A percentile compares a stretch with the other conserved stretches of the same genome.
phyloP scores from a whole-genome alignment of 2,113 vertebrate genomes.

The Cheirogaleus medius region DNA sequence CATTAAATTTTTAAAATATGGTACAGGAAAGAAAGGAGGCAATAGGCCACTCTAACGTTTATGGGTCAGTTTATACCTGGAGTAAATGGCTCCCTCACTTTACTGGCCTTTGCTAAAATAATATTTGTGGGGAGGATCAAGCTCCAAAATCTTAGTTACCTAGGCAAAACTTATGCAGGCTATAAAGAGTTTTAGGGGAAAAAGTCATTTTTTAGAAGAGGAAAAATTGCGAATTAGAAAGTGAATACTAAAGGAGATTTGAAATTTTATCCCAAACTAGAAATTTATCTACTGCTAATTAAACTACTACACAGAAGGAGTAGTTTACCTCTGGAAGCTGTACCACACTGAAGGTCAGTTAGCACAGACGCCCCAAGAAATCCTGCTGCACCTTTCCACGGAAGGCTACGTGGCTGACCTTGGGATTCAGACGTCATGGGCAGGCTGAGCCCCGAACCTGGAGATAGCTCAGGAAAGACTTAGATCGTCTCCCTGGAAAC shows the following conservation, averaged over 20 bases:
- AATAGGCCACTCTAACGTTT: not conserved
- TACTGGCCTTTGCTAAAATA: not conserved
- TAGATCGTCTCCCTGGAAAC: not conserved
- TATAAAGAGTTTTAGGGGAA: not conserved
- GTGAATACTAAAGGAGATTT: not conserved
- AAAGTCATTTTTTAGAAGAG: not conserved
- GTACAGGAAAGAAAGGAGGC: not conserved
- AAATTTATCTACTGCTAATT: not conserved
- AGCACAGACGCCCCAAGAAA: not conserved
- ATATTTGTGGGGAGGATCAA: not conserved
- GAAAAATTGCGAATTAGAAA: not conserved
- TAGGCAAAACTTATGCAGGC: not conserved
- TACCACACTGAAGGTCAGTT: not conserved
- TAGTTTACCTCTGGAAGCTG: not conserved
- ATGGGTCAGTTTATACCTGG: not conserved
- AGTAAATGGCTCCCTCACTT: not conserved
- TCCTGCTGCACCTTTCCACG: fast-evolving
- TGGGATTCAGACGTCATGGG: not conserved
- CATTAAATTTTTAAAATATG: not conserved
- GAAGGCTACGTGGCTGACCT: not conserved
- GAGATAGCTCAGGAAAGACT: not conserved
- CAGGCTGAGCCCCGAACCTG: not conserved
- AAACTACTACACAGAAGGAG: not conserved
- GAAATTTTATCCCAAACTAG: not conserved
- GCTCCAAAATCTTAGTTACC: not conserved